Evolutionary conservation across 1,140 invertebrate genomes (phyloP).

Genomic region (Trichonephila clavata): DNA sequence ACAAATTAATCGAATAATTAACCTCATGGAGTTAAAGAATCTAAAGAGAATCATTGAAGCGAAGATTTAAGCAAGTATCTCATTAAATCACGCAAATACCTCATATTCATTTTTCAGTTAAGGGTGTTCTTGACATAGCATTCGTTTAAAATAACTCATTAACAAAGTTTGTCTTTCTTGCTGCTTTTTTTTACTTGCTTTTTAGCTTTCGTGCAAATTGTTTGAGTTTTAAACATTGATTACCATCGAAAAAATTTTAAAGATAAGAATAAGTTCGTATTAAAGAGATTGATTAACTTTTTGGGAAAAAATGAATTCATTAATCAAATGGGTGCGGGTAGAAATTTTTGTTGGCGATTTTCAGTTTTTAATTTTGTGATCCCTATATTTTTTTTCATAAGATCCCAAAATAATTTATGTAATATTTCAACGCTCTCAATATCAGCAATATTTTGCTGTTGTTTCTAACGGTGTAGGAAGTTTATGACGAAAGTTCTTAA

Average conservation of each 20-base stretch:
- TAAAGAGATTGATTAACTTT: neutral
- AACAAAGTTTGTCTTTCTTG: constrained; percentile 19
- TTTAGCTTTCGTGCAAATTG: neutral
- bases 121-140: constrained; percentile 17
- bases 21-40: constrained; percentile 12
- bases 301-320: neutral
- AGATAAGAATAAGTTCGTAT: neutral
- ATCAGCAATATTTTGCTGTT: no score
- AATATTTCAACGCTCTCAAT: no score
- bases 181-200: neutral
- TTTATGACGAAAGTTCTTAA: no score
- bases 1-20: constrained; percentile 36
- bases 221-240: constrained; percentile 24
- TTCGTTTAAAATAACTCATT: constrained; percentile 39
- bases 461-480: no score
- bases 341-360: neutral
- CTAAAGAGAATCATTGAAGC: neutral
- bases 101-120: constrained; percentile 2
- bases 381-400: no score
- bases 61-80: constrained; percentile 15
- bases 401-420: no score
- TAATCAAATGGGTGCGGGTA: neutral
- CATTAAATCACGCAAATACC: constrained; percentile 22
- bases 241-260: neutral
- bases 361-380: neutral